Conservation (phyloP, 2,888 invertebrate species). For the Sceliomorpha sp. region DNA sequence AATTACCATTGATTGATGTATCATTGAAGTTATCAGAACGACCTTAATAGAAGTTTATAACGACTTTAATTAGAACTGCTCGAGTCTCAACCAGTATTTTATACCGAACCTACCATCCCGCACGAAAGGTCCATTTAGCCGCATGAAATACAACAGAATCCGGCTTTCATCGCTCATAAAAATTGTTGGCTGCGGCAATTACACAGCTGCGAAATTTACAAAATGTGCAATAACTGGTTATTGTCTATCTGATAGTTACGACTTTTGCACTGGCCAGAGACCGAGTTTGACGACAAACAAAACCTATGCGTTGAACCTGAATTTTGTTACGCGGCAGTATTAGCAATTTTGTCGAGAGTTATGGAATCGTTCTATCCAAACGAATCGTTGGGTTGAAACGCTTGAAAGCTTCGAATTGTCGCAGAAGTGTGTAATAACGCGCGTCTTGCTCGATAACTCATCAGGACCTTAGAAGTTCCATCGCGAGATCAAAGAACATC, state of each 20-base stretch:
- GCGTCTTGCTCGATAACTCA: conserved; percentile 47
- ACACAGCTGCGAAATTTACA: conserved; percentile 44
- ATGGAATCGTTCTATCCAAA: no score
- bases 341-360: no score
- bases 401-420: conserved; percentile 38
- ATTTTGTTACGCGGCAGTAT: no score
- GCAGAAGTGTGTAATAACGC: conserved; percentile 41
- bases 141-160: conserved; percentile 33
- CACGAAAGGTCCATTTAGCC: conserved; percentile 30
- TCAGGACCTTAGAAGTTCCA: conserved; percentile 13
- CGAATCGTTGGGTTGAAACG: no score
- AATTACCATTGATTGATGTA: conserved; percentile 19
- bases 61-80: conserved; percentile 27
- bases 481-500: conserved; percentile 48
- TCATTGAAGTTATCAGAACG: conserved; percentile 10
- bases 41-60: conserved; percentile 21
- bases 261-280: conserved; percentile 21
- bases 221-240: conserved; percentile 52
- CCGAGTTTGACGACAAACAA: conserved; percentile 36
- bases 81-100: conserved; percentile 29
- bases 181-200: conserved; percentile 47
- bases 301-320: neutral
- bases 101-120: conserved; percentile 27
- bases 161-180: conserved; percentile 49
- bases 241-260: conserved; percentile 36